phyloP scores from a whole-genome alignment of 2,113 vertebrate species.

The Aleadryas rufinucha region DNA sequence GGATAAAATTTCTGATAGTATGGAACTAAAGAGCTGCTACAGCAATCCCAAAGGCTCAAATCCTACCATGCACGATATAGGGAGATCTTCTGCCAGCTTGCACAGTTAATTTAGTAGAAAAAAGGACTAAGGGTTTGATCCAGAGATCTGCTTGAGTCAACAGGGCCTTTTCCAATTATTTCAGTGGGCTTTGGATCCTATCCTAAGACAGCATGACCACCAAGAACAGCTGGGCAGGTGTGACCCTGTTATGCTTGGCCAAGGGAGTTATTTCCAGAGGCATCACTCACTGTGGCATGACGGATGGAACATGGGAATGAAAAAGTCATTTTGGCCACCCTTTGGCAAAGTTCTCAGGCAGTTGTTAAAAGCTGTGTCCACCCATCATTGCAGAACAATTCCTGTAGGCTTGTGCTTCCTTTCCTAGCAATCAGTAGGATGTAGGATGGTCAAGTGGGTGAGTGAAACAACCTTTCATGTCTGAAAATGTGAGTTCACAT shows the following conservation, averaged over 20 bases:
- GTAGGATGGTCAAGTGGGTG: background rate
- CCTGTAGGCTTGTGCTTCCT: constrained; percentile 11
- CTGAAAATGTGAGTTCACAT: constrained; percentile 19
- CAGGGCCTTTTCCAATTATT: background rate
- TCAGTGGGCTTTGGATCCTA: constrained; percentile 4
- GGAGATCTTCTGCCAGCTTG: background rate
- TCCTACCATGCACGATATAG: background rate
- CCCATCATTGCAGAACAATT: background rate
- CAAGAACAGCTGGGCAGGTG: constrained; percentile 7
- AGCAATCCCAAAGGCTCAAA: background rate
- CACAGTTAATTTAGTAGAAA: background rate
- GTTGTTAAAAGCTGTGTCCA: constrained; percentile 19
- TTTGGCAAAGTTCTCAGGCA: background rate
- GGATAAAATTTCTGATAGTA: background rate
- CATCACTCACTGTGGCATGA: background rate
- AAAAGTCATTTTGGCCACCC: background rate
- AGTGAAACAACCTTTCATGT: background rate
- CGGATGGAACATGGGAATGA: background rate
- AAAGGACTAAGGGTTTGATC: background rate
- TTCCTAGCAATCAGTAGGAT: background rate
- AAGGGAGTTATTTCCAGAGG: background rate
- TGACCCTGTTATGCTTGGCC: constrained; percentile 23
- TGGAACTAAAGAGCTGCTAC: background rate
- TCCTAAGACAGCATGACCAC: constrained; percentile 24
- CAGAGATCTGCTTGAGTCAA: background rate